Percentiles rank a stretch among this genome's conserved stretches.
Conservation (phyloP, 2,888 invertebrate species). For the Amphipoea oculea region DNA sequence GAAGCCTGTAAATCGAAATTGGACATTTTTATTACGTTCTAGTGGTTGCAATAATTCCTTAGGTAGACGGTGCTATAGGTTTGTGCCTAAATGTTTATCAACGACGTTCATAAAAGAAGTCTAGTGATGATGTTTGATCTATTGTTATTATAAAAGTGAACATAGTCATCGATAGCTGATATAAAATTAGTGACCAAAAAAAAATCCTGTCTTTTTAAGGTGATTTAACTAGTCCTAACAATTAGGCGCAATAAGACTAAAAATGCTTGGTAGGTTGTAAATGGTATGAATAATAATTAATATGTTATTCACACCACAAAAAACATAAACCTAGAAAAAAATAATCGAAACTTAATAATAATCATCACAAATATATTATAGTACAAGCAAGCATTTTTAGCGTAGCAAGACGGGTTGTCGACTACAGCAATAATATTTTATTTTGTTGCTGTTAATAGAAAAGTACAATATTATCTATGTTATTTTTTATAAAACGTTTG, state of each 20-base stretch:
- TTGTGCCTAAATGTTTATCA: constrained; percentile 72
- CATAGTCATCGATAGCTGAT: constrained; percentile 47
- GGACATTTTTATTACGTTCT: constrained; percentile 38
- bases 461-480: constrained; percentile 56
- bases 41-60: constrained; percentile 65
- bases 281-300: constrained; percentile 17
- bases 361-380: constrained; percentile 24
- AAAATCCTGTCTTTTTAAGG: constrained; percentile 63
- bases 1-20: constrained; percentile 35
- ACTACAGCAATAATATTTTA: constrained; percentile 48
- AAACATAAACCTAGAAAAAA: constrained; percentile 6
- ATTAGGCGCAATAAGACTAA: constrained; percentile 56
- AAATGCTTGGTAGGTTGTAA: constrained; percentile 60
- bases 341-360: constrained; percentile 1
- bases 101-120: constrained; percentile 59
- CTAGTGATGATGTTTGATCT: constrained; percentile 55
- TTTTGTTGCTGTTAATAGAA: constrained; percentile 37
- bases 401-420: constrained; percentile 30
- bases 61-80: constrained; percentile 79
- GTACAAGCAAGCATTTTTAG: constrained; percentile 61
- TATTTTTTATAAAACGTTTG: constrained; percentile 41
- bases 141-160: constrained; percentile 46
- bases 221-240: constrained; percentile 70
- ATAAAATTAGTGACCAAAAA: constrained; percentile 64
- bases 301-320: constrained; percentile 13